Evolutionary conservation across 2,797 vertebrate genomes (phyloP), one percentile per base, ranked within the genome.

Genomic region (Sebastes steindachneri): DNA sequence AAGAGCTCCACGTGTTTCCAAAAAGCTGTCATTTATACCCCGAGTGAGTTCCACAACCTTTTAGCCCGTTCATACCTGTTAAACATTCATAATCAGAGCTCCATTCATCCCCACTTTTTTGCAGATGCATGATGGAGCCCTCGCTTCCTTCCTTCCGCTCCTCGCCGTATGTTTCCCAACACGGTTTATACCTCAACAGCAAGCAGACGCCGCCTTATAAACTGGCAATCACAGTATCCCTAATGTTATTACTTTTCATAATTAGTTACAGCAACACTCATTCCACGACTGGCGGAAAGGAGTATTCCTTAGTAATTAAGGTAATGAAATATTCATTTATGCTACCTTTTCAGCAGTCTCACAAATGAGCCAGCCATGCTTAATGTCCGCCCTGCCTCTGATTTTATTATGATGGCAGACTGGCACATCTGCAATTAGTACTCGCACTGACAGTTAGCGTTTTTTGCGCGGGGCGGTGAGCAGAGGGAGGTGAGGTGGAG

Each of bases 251-350:
- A 97, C 93, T 91, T 93, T 94, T 95, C 93, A 93, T 95, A 95
- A 96, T 95, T 95, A 95, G 95, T 92, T 94, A 95, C 93, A 94
- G 97, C 96, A 97, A 97, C 97, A 97, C 97, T 97, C 97, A 96
- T 96, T 96, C 96, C 96, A 96, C 96, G 96, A 96, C 96, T 96
- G 96, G 96, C 96, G 97, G 96, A 97, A 97, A 97, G 97, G 97
- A 97, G 96, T 97, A 97, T 97, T 98, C 97, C 96, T 96, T 96
- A 96, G 97, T 98, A 98, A 99, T 99, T 98, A 99, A 97, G 97
- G 97, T 98, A 97, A 98, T 98, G 97, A 98, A 99, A 99, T 99
- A 99, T 99, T 99, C 97, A 98, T 98, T 98, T 97, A 96, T 97
- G 97, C 97, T 97, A 97, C 97, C 97, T 99, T 99, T 98, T 97